Conservation (phyloP, 1,140 invertebrate genomes). For the Leptestheria dahalacensis region DNA sequence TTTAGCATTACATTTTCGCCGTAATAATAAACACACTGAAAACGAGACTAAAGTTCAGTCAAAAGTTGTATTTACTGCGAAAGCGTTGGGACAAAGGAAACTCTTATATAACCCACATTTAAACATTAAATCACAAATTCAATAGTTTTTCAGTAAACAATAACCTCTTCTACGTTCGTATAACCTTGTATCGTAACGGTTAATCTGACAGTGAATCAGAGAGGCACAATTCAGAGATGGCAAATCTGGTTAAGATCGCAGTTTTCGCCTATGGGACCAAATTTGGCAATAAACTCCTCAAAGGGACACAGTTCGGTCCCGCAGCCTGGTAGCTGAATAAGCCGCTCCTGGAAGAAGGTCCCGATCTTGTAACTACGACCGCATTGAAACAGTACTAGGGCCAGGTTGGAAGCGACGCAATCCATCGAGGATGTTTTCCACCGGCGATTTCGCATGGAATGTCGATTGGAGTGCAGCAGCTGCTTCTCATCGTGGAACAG, state of each 20-base stretch:
- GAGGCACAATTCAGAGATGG: conserved; percentile 6
- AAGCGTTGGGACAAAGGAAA: too few relatives aligned
- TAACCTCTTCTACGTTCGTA: too few relatives aligned
- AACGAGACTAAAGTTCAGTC: too few relatives aligned
- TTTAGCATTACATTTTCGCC: too few relatives aligned
- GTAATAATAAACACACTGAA: too few relatives aligned
- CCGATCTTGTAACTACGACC: conserved; percentile 3
- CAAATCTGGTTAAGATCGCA: conserved; percentile 15
- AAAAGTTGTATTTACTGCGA: too few relatives aligned
- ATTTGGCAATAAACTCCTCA: conserved; percentile 10
- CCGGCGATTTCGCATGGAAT: conserved; percentile 36
- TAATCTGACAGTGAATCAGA: too few relatives aligned
- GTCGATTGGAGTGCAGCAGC: conserved; percentile 43
- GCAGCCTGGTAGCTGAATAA: conserved; percentile 11
- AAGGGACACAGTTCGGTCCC: conserved; percentile 7
- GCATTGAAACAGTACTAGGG: conserved; percentile 56
- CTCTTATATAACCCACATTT: too few relatives aligned
- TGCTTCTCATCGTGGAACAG: conserved; percentile 50
- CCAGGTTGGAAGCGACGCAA: conserved; percentile 69
- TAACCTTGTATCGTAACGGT: too few relatives aligned
- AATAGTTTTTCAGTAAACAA: too few relatives aligned
- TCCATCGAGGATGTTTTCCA: conserved; percentile 64
- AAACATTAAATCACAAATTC: too few relatives aligned
- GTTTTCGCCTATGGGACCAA: background rate
- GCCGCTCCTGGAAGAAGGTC: conserved; percentile 15